Evolutionary conservation across 2,797 vertebrate species (phyloP).

Genomic region (Chelon auratus): DNA sequence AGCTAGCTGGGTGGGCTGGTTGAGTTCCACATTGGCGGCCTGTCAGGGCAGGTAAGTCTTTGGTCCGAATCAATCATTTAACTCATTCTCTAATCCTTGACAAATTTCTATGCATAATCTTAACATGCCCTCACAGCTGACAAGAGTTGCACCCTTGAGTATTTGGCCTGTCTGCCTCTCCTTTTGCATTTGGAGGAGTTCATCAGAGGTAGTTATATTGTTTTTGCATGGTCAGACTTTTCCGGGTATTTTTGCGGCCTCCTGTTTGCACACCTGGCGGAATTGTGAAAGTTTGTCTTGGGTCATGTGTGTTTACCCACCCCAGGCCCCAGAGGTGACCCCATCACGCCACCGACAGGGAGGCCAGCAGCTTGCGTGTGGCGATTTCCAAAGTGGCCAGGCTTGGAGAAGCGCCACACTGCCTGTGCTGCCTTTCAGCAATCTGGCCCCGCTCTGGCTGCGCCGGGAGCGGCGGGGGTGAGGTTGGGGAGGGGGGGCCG

Average conservation of each 20-base stretch:
- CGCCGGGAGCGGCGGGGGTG: constrained; percentile 41
- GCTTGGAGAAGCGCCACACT: constrained; percentile 75
- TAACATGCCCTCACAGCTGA: constrained; percentile 37
- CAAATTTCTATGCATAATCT: constrained; percentile 27
- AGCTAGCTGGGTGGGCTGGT: constrained; percentile 63
- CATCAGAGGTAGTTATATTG: constrained; percentile 74
- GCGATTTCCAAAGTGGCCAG: constrained; percentile 79
- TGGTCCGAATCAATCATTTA: constrained; percentile 48
- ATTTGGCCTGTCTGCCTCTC: constrained; percentile 40
- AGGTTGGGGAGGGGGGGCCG: constrained; percentile 8
- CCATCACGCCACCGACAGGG: constrained; percentile 74
- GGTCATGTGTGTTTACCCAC: constrained; percentile 83
- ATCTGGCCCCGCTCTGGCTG: constrained; percentile 76
- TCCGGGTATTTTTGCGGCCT: constrained; percentile 79
- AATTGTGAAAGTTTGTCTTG: constrained; percentile 85
- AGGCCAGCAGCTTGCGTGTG: constrained; percentile 78
- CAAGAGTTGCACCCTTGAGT: constrained; percentile 26
- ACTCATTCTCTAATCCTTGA: constrained; percentile 32
- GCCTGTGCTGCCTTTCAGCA: constrained; percentile 79
- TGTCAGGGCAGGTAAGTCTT: constrained; percentile 61
- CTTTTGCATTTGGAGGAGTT: constrained; percentile 53
- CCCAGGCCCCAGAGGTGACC: constrained; percentile 82
- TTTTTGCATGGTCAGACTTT: constrained; percentile 79
- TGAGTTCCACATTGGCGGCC: constrained; percentile 30
- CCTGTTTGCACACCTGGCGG: constrained; percentile 83